These are phyloP conservation scores for Ornithoptera priamus DNA, from an alignment of 2,888 invertebrate species.

Conservation along the genomic window DNA sequence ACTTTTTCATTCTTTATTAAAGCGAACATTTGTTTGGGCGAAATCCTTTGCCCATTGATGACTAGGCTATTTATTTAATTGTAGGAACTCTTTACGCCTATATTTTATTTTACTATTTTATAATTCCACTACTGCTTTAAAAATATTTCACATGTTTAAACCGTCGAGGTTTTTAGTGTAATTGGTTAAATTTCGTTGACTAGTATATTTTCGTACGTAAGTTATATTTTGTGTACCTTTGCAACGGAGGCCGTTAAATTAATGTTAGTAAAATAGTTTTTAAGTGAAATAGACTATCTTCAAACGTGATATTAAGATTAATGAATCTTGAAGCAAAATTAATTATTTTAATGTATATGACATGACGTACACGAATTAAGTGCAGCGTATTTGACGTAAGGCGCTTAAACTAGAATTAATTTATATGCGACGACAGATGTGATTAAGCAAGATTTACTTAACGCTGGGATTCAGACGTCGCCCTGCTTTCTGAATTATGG, in stretches of 20 bases:
- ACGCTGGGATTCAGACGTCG: slow-evolving; percentile 43
- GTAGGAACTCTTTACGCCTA: slow-evolving; percentile 5
- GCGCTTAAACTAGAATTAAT: slow-evolving; percentile 35
- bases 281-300: neutral
- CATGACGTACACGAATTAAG: slow-evolving; percentile 18
- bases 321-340: slow-evolving; percentile 2
- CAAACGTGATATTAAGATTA: neutral
- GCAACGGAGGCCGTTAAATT: neutral
- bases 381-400: slow-evolving; percentile 42
- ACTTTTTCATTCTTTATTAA: slow-evolving; percentile 24
- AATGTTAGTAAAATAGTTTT: neutral
- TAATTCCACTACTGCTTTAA: neutral
- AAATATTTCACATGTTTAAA: neutral
- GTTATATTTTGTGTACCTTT: neutral
- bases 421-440: slow-evolving; percentile 45
- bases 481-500: slow-evolving; percentile 31
- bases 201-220: too few relatives aligned
- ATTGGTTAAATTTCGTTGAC: neutral
- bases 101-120: slow-evolving; percentile 11
- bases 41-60: slow-evolving; percentile 20
- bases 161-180: neutral
- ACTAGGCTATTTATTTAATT: slow-evolving; percentile 20
- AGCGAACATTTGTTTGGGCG: slow-evolving; percentile 8
- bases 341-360: neutral
- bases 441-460: slow-evolving; percentile 47